Evolutionary conservation across 2,113 vertebrate genomes (phyloP).

Genomic region (Perognathus longimembris): DNA sequence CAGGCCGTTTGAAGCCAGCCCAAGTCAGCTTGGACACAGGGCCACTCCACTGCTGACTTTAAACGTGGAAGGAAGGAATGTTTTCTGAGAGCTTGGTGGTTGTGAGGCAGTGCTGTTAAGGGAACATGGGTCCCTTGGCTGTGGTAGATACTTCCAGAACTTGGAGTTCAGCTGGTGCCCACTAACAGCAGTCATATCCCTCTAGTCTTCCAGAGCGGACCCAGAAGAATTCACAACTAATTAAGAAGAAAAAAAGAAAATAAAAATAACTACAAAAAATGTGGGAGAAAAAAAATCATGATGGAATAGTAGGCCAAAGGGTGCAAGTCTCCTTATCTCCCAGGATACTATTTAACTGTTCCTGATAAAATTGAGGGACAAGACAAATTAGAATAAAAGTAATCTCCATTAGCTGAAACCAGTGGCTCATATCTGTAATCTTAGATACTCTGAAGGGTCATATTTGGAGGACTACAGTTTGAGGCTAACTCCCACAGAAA

Average conservation of each 20-base stretch:
- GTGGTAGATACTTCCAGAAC: background rate
- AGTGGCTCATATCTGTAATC: too few relatives aligned
- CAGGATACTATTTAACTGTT: background rate
- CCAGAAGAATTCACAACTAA: background rate
- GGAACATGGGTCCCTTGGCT: background rate
- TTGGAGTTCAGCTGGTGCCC: background rate
- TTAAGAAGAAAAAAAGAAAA: too few relatives aligned
- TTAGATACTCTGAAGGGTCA: too few relatives aligned
- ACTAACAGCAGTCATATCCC: background rate
- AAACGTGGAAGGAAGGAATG: background rate
- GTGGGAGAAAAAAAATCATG: background rate
- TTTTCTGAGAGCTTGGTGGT: background rate
- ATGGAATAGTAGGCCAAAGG: background rate
- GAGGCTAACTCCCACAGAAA: too few relatives aligned
- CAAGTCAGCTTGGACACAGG: too few relatives aligned
- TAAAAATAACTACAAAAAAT: background rate
- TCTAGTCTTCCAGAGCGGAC: too few relatives aligned
- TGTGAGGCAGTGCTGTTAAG: background rate
- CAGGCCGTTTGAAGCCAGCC: background rate
- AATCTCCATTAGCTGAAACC: background rate
- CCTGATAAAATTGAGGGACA: background rate
- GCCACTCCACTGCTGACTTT: background rate
- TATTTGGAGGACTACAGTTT: too few relatives aligned
- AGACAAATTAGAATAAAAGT: background rate
- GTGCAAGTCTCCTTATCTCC: accelerated